Evolutionary conservation across 2,888 invertebrate genomes (phyloP).

Genomic region (Nomada fabriciana): DNA sequence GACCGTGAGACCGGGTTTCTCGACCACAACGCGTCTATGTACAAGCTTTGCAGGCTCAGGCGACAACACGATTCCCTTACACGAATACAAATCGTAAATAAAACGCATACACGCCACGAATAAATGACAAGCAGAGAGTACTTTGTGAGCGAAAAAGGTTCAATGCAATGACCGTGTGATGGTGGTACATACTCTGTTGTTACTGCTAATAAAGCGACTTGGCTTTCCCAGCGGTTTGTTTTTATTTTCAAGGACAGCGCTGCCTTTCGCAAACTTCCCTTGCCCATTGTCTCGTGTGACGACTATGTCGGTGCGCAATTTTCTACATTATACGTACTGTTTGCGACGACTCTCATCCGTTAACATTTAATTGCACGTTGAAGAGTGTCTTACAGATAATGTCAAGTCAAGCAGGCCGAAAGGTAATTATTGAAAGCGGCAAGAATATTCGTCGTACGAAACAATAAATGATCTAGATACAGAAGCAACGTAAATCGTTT

Average conservation of each 20-base stretch:
- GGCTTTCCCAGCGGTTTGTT: slow-evolving; percentile 21
- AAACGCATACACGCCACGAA: slow-evolving; percentile 16
- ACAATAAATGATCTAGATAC: not conserved
- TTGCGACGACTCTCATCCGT: not conserved
- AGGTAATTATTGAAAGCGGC: not conserved
- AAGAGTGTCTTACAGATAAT: too few relatives aligned
- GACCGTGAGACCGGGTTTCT: not conserved
- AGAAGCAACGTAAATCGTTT: not conserved
- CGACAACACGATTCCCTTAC: slow-evolving; percentile 7
- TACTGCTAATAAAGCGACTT: slow-evolving; percentile 6
- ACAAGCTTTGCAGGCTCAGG: slow-evolving; percentile 6
- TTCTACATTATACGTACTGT: not conserved
- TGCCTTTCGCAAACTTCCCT: slow-evolving; percentile 21
- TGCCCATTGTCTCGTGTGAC: slow-evolving; percentile 11
- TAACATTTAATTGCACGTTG: not conserved
- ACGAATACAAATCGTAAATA: slow-evolving; percentile 3
- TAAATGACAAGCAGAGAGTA: slow-evolving; percentile 24
- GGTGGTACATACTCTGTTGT: slow-evolving; percentile 13
- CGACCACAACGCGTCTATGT: slow-evolving; percentile 14
- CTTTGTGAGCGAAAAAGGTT: slow-evolving; percentile 3
- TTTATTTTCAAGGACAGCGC: slow-evolving; percentile 23
- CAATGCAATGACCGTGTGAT: slow-evolving; percentile 14
- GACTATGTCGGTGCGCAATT: not conserved
- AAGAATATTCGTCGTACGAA: not conserved
- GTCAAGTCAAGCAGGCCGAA: too few relatives aligned